Evolutionary conservation across 2,113 vertebrate species (phyloP).

Genomic region (Pelusios castaneus): DNA sequence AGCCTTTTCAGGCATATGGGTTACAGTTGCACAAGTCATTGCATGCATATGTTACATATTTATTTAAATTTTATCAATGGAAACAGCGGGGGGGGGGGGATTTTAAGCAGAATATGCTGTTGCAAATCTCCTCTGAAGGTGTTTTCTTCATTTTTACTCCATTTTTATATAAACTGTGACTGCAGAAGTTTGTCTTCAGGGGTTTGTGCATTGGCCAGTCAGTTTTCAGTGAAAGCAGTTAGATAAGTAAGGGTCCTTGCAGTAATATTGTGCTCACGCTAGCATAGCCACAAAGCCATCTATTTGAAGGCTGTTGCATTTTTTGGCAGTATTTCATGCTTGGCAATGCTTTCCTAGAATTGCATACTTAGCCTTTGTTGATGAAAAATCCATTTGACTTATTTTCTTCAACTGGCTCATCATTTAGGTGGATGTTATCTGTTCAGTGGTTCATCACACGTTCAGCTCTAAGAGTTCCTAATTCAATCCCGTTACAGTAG

Average conservation of each 20-base stretch:
- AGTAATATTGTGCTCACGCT: neutral
- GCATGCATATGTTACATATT: neutral
- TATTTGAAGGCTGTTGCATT: neutral
- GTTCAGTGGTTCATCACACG: neutral
- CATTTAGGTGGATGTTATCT: neutral
- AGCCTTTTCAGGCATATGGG: too few species aligned
- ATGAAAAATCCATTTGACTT: neutral
- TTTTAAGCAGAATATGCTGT: neutral
- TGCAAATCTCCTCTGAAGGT: neutral
- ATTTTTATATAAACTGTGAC: neutral
- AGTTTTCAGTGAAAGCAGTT: neutral
- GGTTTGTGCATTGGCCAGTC: neutral
- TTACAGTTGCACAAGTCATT: too few species aligned
- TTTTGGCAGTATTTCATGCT: neutral
- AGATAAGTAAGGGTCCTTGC: neutral
- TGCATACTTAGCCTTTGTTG: neutral
- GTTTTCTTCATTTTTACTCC: conserved; percentile 17
- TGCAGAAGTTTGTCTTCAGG: neutral
- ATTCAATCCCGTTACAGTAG: neutral
- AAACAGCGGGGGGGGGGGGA: neutral
- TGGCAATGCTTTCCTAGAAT: neutral
- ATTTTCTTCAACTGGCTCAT: conserved; percentile 1
- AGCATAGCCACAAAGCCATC: neutral
- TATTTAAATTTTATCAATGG: neutral
- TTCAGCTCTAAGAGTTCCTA: neutral